phyloP scores from a whole-genome alignment of 2,113 vertebrate genomes.

The Anoplopoma fimbria region DNA sequence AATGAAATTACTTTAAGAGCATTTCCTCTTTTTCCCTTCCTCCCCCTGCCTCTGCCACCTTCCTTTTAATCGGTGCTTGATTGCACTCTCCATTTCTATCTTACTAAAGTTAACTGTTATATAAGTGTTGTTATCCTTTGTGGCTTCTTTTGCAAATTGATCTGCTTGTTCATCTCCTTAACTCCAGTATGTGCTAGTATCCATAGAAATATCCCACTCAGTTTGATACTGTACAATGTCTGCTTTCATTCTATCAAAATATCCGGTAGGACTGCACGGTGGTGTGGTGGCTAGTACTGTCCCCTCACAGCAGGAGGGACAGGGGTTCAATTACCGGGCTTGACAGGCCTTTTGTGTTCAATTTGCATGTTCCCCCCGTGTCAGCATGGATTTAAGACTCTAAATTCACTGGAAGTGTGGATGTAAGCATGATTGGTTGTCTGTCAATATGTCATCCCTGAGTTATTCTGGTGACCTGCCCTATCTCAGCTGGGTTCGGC shows the following conservation, averaged over 20 bases:
- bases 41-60: neutral
- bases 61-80: neutral
- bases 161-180: neutral
- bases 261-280: no score
- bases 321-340: no score
- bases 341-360: no score
- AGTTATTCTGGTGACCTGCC: no score
- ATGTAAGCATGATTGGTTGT: no score
- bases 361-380: no score
- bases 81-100: neutral
- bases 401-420: no score
- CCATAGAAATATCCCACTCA: neutral
- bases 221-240: neutral
- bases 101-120: neutral
- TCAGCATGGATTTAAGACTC: no score
- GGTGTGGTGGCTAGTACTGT: no score
- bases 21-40: neutral
- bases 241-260: neutral
- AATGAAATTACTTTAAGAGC: neutral
- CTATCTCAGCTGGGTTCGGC: no score
- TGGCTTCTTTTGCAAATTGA: neutral
- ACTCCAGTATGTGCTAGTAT: neutral
- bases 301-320: no score
- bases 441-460: no score
- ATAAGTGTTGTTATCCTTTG: neutral